Conservation (phyloP, 2,113 vertebrate species). For the Sander vitreus region DNA sequence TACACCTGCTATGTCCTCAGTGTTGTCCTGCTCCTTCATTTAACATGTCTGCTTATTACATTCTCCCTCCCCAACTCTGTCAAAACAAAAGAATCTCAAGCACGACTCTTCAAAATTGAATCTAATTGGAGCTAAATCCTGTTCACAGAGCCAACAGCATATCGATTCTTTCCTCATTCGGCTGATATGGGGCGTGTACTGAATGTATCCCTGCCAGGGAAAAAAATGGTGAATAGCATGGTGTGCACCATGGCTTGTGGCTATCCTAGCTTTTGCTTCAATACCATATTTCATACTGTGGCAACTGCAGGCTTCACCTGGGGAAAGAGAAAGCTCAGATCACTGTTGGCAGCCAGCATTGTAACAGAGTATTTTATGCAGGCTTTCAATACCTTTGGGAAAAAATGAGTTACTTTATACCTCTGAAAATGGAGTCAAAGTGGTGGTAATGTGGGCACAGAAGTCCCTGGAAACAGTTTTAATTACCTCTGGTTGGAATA, state of each 20-base stretch:
- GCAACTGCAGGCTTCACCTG: constrained; percentile 48
- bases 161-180: constrained; percentile 63
- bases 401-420: constrained; percentile 57
- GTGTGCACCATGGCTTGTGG: constrained; percentile 50
- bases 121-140: constrained; percentile 68
- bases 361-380: constrained; percentile 61
- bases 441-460: constrained; percentile 27
- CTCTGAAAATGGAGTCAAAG: constrained; percentile 58
- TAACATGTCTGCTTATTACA: constrained; percentile 38
- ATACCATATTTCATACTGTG: constrained; percentile 57
- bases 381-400: constrained; percentile 49
- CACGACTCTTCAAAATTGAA: constrained; percentile 72
- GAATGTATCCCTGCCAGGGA: constrained; percentile 62
- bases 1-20: too few relatives aligned
- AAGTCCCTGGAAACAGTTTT: constrained; percentile 55
- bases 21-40: constrained; percentile 42
- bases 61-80: constrained; percentile 45
- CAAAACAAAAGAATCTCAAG: constrained; percentile 70
- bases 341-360: constrained; percentile 43
- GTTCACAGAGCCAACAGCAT: constrained; percentile 43
- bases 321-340: constrained; percentile 52
- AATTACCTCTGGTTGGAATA: constrained; percentile 23
- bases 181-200: constrained; percentile 47
- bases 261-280: constrained; percentile 24
- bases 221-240: constrained; percentile 73